Evolutionary conservation across 2,888 invertebrate genomes (phyloP), one percentile per base, ranked within the genome.

Genomic region (Tanypteryx hageni): DNA sequence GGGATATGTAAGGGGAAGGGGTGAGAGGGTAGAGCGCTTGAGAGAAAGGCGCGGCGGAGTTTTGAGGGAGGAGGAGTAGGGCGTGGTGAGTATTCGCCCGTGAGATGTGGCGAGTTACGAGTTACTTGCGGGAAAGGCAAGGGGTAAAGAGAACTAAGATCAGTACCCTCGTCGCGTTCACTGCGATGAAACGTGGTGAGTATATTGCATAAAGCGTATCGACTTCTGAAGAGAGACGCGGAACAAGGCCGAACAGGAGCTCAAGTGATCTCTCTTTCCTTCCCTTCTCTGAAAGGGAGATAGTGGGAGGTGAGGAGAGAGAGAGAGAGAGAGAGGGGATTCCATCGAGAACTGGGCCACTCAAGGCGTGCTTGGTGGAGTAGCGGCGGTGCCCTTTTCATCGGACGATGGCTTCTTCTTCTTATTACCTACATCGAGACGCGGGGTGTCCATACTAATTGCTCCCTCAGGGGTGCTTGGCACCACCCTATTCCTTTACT

Each of bases 401-500:
- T n/a, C 18, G 68, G 64, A 64, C 10, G n/a, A 44, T 44, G 44
- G 44, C 44, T 44, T 44, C 44, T 44, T 44, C 44, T 44, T 44
- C 44, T 44, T 44, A 44, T 44, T 44, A 1, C 44, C 44, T 44
- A 44, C 44, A 44, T 44, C 44, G 44, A 44, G 44, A 11, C 68
- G n/a, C n/a, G n/a, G 10, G 68, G 68, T 68, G 68, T 68, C 68
- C 68, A 68, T 68, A 68, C 68, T 68, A 68, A 68, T 68, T 68
- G 68, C 9, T 68, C 68, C 68, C 68, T 68, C 22, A 68, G 68
- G 68, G n/a, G 13, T 16, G 68, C 18, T 22, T 68, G 64, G 64
- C 16, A n/a, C 16, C 68, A 22, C 68, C 68, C 68, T n/a, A n/a
- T 68, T 44, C 1, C 44, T 44, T 44, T 44, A 44, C 44, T 44